These are phyloP conservation scores for Gymnothorax javanicus DNA, from an alignment of 2,797 vertebrate species.

Conservation along the genomic window DNA sequence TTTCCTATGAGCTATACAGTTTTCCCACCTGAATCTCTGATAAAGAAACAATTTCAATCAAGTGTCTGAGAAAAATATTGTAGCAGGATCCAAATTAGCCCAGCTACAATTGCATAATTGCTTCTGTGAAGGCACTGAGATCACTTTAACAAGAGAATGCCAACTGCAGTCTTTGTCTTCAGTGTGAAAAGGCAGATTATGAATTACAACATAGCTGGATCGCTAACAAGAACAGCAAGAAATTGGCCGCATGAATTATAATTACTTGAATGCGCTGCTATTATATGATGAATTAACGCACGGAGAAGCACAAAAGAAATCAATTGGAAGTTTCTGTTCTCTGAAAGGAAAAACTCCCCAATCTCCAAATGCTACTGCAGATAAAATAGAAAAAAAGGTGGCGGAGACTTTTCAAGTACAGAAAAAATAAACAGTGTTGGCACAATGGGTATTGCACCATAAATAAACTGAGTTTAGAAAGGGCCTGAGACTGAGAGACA, in stretches of 20 bases:
- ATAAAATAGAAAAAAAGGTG: neutral
- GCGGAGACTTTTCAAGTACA: neutral
- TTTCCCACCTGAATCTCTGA: neutral
- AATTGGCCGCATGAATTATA: slow-evolving; percentile 16
- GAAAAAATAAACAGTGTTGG: neutral
- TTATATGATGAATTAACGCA: slow-evolving; percentile 6
- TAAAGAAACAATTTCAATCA: neutral
- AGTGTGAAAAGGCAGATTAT: neutral
- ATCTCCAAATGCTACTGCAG: neutral
- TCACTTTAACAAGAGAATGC: slow-evolving; percentile 7
- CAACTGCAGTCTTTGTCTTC: slow-evolving; percentile 12
- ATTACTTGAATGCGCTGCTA: slow-evolving; percentile 3
- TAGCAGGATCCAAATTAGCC: neutral
- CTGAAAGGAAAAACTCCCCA: slow-evolving; percentile 4
- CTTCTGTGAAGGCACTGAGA: neutral
- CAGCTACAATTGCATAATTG: neutral
- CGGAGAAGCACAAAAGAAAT: slow-evolving; percentile 13
- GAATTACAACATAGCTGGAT: slow-evolving; percentile 9
- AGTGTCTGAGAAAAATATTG: neutral
- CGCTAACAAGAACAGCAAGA: slow-evolving; percentile 1
- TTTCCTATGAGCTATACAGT: neutral
- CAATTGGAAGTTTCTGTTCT: neutral
- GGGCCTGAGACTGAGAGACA: neutral
- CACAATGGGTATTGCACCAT: neutral
- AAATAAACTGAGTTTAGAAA: neutral